Evolutionary conservation across 2,888 invertebrate species (phyloP).

Genomic region (Drosophila cyrtoloma): DNA sequence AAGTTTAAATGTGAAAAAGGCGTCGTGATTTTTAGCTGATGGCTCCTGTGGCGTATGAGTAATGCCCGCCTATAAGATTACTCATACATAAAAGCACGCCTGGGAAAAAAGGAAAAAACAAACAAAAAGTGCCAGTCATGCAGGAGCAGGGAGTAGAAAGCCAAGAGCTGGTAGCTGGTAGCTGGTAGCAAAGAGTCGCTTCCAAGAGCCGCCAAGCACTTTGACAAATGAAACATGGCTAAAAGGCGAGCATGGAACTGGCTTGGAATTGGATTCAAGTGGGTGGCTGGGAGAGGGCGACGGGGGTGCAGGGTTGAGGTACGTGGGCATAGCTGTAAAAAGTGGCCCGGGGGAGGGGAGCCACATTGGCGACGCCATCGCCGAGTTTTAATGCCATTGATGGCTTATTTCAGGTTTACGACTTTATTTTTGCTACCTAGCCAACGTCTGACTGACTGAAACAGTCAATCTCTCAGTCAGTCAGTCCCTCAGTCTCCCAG

Average conservation of each 20-base stretch:
- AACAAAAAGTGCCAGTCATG: constrained; percentile 68
- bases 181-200: constrained; percentile 20
- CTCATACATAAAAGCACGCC: constrained; percentile 71
- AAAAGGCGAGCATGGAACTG: constrained; percentile 22
- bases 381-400: constrained; percentile 78
- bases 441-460: constrained; percentile 49
- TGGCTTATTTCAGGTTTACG: constrained; percentile 81
- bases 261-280: constrained; percentile 3
- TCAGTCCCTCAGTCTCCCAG: constrained; percentile 8
- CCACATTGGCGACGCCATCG: constrained; percentile 58
- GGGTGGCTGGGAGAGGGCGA: not conserved
- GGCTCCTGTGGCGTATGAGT: constrained; percentile 66
- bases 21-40: constrained; percentile 59
- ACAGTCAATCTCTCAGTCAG: constrained; percentile 7
- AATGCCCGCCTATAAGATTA: constrained; percentile 77
- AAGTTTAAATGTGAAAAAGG: constrained; percentile 64
- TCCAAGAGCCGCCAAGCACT: constrained; percentile 64
- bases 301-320: not conserved
- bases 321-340: not conserved
- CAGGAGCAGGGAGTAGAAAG: constrained; percentile 25
- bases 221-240: constrained; percentile 77
- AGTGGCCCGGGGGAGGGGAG: not conserved
- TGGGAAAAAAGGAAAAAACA: not conserved
- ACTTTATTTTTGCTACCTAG: constrained; percentile 79
- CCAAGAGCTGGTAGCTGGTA: not conserved